Base-by-base conservation (phyloP, 64 coral and sea anemone genomes). In the Montipora foliosa region DNA sequence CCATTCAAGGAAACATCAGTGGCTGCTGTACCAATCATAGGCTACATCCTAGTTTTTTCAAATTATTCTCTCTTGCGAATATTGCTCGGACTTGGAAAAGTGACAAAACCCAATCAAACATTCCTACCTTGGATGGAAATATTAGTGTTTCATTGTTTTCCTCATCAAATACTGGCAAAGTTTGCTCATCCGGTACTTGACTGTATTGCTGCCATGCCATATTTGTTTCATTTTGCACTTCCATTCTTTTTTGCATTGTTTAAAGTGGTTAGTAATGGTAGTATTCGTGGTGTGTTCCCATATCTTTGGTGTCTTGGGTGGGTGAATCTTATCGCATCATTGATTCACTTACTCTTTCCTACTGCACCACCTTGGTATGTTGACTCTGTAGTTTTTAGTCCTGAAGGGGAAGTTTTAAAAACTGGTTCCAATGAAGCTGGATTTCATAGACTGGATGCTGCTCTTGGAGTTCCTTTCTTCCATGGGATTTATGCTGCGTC, bases 321-420 rank as follows among this genome's bases (percentile, higher is more conserved):
- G 98, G 95, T 96, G 9, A 99, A 99, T 90, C 90, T 99, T 13
- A 60, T 99, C 67, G 98, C 95, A 79, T 77, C 96, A 8, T 16
- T 96, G 48, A 96, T 99, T 60, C 98, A 99, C 60, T 94, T 99
- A 67, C 48, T 99, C 14, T 99, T 99, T 70, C 98, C 98, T 22
- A 99, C 98, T 85, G 91, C 95, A 10, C 98, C 98, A 53, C 98
- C 98, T 44, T 99, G 98, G 98, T 99, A 94, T 87, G 95, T 99
- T 46, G 98, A 99, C 92, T 96, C 95, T 74, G 98, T 93, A 49
- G 98, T 99, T 11, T 99, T 95, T 53, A 78, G 95, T 90, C 92
- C 95, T 9, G 64, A 88, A 73, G 98, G 98, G 67, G 91, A 94
- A 47, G 82, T 94, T 73, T 75, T 99, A 3, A 99, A 99, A 62